Percentiles rank a stretch among this genome's conserved stretches.
phyloP scores from a whole-genome alignment of 2,888 invertebrate species.

The Erebia ligea region DNA sequence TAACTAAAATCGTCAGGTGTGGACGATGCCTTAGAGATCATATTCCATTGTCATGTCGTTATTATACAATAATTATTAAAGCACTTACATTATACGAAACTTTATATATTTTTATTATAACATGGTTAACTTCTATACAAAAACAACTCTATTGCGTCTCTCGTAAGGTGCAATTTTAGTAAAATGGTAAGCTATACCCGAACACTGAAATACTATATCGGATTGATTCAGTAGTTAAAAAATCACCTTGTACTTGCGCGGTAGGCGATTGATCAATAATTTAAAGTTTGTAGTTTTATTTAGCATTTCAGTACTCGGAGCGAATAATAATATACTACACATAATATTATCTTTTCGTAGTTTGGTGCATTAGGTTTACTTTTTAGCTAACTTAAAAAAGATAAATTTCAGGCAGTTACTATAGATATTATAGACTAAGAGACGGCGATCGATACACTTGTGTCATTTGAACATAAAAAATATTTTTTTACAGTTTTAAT shows the following conservation, averaged over 20 bases:
- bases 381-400: background rate
- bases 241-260: too few species aligned
- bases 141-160: constrained; percentile 23
- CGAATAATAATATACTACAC: background rate
- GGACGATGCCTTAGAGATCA: constrained; percentile 32
- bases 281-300: background rate
- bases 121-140: constrained; percentile 37
- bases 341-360: constrained; percentile 3
- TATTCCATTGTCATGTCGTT: constrained; percentile 33
- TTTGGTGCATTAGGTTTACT: constrained; percentile 15
- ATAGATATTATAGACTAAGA: background rate
- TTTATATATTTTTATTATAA: constrained; percentile 10
- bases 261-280: background rate
- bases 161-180: constrained; percentile 25
- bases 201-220: background rate
- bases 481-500: too few species aligned
- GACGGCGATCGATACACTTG: background rate
- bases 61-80: constrained; percentile 24
- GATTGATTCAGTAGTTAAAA: too few species aligned
- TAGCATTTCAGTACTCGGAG: background rate
- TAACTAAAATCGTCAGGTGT: background rate
- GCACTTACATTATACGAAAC: constrained; percentile 29
- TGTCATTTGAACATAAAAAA: background rate
- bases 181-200: constrained; percentile 6
- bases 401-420: constrained; percentile 28